phyloP scores from a whole-genome alignment of 2,888 invertebrate genomes.

The Germaria angustata region DNA sequence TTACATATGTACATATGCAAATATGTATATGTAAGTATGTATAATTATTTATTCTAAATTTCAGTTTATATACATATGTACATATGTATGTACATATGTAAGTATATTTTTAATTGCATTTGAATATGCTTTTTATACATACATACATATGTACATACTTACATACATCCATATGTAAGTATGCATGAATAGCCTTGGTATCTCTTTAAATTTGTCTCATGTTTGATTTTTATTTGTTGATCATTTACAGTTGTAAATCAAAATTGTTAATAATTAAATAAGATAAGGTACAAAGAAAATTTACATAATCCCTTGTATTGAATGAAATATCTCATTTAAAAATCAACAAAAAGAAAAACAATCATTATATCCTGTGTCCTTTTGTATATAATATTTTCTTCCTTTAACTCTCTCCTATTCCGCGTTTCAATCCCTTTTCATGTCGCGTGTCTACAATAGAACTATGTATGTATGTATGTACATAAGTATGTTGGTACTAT shows the following conservation, averaged over 20 bases:
- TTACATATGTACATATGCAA: no score
- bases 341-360: slow-evolving; percentile 28
- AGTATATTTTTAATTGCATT: no score
- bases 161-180: not conserved
- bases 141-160: not conserved
- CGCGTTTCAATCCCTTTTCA: slow-evolving; percentile 20
- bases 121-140: no score
- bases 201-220: not conserved
- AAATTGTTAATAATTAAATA: slow-evolving; percentile 9
- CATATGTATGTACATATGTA: no score
- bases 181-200: no score
- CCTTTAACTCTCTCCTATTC: not conserved
- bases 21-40: no score
- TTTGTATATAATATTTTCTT: not conserved
- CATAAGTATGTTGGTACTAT: not conserved
- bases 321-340: slow-evolving; percentile 16
- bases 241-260: not conserved
- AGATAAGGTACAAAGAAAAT: not conserved
- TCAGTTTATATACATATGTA: no score
- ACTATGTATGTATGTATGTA: no score
- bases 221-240: not conserved
- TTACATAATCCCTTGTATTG: slow-evolving; percentile 30
- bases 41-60: no score
- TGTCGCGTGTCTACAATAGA: slow-evolving; percentile 13
- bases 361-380: slow-evolving; percentile 34